These are phyloP conservation scores for Umimayanthus chanpuru DNA, from an alignment of 92 coral and sea anemone genomes.

Conservation along the genomic window DNA sequence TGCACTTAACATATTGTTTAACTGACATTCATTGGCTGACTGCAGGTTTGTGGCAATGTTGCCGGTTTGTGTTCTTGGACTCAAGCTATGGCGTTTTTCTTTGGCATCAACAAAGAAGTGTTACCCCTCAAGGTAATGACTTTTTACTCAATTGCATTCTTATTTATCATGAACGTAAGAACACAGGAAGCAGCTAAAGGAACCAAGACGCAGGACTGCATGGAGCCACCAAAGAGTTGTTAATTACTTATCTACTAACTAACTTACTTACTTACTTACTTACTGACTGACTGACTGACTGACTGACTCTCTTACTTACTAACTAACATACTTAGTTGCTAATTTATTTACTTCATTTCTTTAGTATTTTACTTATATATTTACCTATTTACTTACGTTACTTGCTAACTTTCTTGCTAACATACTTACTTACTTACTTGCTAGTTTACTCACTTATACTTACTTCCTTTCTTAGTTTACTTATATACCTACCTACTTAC, in stretches of 20 bases:
- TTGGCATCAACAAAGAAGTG: constrained; percentile 88
- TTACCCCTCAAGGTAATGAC: constrained; percentile 77
- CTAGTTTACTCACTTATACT: background rate
- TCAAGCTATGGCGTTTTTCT: constrained; percentile 90
- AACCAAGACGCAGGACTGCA: no score
- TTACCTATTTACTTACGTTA: background rate
- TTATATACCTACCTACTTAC: background rate
- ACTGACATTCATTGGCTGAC: background rate
- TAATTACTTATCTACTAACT: no score
- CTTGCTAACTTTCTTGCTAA: background rate
- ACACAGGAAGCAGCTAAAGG: no score
- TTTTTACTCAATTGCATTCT: no score
- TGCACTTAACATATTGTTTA: background rate
- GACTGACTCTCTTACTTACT: background rate
- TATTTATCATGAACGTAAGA: no score
- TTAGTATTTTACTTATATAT: background rate
- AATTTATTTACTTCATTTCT: background rate
- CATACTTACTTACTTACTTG: background rate
- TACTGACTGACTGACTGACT: no score
- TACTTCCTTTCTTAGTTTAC: background rate
- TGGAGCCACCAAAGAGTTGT: no score
- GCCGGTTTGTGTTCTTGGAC: constrained; percentile 93
- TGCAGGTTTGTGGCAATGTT: constrained; percentile 87
- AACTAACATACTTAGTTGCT: background rate
- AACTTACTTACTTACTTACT: no score